Evolutionary conservation across 1,140 invertebrate species (phyloP).

Genomic region (Teleopsis dalmanni): DNA sequence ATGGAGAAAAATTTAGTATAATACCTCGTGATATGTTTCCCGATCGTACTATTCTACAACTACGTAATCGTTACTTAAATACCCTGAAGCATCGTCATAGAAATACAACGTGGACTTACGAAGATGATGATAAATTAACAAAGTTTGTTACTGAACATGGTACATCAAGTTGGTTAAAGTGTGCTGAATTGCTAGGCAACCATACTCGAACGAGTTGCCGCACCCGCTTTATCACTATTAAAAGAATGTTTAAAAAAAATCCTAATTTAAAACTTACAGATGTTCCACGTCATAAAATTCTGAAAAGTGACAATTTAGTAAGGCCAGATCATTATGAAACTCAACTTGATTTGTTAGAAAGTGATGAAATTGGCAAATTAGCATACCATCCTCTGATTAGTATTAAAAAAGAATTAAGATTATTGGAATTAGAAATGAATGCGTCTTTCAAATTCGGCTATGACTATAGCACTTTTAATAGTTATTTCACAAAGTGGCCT

Average conservation of each 20-base stretch:
- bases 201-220: conserved; percentile 47
- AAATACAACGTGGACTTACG: conserved; percentile 43
- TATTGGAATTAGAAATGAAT: too few relatives aligned
- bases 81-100: conserved; percentile 37
- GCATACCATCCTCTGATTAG: too few relatives aligned
- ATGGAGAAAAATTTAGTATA: conserved; percentile 52
- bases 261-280: conserved; percentile 29
- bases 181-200: conserved; percentile 40
- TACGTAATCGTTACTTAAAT: conserved; percentile 49
- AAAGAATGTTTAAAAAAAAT: conserved; percentile 37
- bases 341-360: too few relatives aligned
- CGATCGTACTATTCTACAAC: conserved; percentile 48
- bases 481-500: too few relatives aligned
- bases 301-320: too few relatives aligned
- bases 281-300: too few relatives aligned
- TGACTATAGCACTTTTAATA: too few relatives aligned
- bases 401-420: too few relatives aligned
- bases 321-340: too few relatives aligned
- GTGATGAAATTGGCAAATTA: too few relatives aligned
- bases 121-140: conserved; percentile 46
- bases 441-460: too few relatives aligned
- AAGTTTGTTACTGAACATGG: conserved; percentile 39
- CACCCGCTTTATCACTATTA: conserved; percentile 44
- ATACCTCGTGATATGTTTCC: conserved; percentile 48
- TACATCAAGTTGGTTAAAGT: conserved; percentile 43